These are phyloP conservation scores for Brachymystax lenok DNA, from an alignment of 2,797 vertebrate species.

Conservation along the genomic window DNA sequence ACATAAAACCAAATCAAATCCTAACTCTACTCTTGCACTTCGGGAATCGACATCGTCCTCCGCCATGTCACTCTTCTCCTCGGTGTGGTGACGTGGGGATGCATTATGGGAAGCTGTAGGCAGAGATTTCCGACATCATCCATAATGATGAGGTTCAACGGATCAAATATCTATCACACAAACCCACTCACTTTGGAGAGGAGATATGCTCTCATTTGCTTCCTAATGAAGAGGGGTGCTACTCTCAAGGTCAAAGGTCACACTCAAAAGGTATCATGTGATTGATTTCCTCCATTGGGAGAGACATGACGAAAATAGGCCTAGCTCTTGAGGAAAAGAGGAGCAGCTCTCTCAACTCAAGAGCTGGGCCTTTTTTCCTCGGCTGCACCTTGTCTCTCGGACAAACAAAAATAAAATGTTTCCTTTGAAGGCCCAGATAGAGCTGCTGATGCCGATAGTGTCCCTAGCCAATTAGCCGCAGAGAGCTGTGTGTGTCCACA, in stretches of 20 bases:
- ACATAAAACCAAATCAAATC: neutral
- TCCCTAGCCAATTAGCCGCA: neutral
- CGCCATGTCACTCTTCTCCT: neutral
- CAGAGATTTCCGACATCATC: neutral
- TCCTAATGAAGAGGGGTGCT: too few relatives aligned
- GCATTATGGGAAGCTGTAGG: neutral
- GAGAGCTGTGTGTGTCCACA: conserved; percentile 10
- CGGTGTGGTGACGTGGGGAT: neutral
- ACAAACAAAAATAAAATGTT: neutral
- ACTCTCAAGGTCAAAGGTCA: too few relatives aligned
- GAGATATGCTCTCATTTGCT: neutral
- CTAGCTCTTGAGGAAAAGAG: neutral
- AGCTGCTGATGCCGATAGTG: neutral
- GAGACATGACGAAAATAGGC: neutral
- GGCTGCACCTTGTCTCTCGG: neutral
- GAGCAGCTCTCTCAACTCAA: neutral
- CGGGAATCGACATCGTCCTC: neutral
- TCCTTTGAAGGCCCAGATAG: neutral
- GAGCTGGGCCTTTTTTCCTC: neutral
- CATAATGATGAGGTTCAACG: neutral
- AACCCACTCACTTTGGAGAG: neutral
- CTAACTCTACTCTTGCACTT: neutral
- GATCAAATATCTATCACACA: neutral
- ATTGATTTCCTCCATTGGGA: neutral
- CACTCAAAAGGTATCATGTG: neutral